Percentiles rank a stretch among this genome's conserved stretches.
Evolutionary conservation across 2,797 vertebrate species (phyloP).

Genomic region (Brachymystax lenok): DNA sequence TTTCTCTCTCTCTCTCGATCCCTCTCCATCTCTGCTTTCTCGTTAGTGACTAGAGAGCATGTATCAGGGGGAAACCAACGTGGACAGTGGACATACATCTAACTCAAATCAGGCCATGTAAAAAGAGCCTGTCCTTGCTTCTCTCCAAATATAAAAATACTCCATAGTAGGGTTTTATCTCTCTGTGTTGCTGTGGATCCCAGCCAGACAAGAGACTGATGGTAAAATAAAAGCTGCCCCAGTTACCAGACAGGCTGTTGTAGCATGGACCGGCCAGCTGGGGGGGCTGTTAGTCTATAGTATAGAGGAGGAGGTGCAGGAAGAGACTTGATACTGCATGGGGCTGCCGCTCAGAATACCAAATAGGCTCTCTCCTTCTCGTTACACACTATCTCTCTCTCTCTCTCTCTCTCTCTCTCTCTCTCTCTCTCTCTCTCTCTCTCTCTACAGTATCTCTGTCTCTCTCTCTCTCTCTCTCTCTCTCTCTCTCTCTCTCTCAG

Average conservation of each 20-base stretch:
- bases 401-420: not conserved
- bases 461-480: not conserved
- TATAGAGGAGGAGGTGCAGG: not conserved
- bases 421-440: not conserved
- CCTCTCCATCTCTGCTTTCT: too few relatives aligned
- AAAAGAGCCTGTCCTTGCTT: slow-evolving; percentile 54
- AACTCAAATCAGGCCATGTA: slow-evolving; percentile 65
- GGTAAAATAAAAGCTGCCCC: slow-evolving; percentile 70
- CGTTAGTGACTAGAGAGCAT: too few relatives aligned
- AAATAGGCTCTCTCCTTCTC: slow-evolving; percentile 58
- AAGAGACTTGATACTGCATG: slow-evolving; percentile 70
- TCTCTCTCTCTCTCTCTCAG: slow-evolving; percentile 17
- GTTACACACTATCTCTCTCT: not conserved
- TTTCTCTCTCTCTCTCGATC: too few relatives aligned
- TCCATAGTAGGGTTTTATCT: slow-evolving; percentile 51
- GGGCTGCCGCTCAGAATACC: slow-evolving; percentile 75
- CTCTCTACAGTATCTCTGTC: not conserved
- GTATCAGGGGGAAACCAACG: not conserved
- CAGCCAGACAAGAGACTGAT: slow-evolving; percentile 52
- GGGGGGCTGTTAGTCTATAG: slow-evolving; percentile 66
- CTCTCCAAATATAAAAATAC: slow-evolving; percentile 57
- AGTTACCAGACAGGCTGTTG: slow-evolving; percentile 55
- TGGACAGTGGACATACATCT: slow-evolving; percentile 39
- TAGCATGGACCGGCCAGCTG: slow-evolving; percentile 48
- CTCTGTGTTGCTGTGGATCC: slow-evolving; percentile 56